Base-by-base conservation (phyloP, 2,113 vertebrate species). In the Gobius niger region DNA sequence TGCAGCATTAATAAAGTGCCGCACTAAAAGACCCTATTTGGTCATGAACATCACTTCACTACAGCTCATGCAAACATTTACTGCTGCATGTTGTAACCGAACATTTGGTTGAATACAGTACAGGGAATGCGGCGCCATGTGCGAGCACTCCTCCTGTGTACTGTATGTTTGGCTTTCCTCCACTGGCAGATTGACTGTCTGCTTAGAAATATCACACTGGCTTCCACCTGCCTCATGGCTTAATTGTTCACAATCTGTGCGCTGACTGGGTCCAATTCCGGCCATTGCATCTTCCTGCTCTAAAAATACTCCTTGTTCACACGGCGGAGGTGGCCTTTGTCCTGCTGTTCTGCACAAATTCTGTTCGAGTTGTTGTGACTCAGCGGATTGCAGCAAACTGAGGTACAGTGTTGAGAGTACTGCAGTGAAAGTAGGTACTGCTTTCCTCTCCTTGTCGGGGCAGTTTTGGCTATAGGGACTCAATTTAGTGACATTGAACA, bases 191-290 rank as follows among this genome's bases (percentile, higher is more conserved):
- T 78, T 76, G 67, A 4, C 65, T 72, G 47, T 80, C 57, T 49
- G 42, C n/a, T 69, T 74, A n/a, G 51, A 71, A 75, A 68, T 67
- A 71, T 73, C 64, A 78, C 72, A 67, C 68, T 53, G 73, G 60
- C 11, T 4, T n/a, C 75, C 75, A 73, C 80, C 77, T 79, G 75
- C 73, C 70, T 65, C 64, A 41, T 3, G 9, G 60, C n/a, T 76
- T 75, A 76, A 78, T 75, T 70, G 73, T 78, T 75, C 41, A 72
- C 68, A 81, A 73, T 75, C 72, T 73, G 65, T 65, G 9, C 54
- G 46, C 42, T 24, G 69, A 67, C 59, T 9, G 13, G 51, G 54
- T 81, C 62, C 50, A 78, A 16, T 42, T 61, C 44, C 72, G 67
- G 66, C 61, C 4, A 18, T 51, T 57, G 70, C 16, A 19, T 77